Base-by-base conservation (phyloP, 2,797 vertebrate genomes). In the Sibirionetta formosa region DNA sequence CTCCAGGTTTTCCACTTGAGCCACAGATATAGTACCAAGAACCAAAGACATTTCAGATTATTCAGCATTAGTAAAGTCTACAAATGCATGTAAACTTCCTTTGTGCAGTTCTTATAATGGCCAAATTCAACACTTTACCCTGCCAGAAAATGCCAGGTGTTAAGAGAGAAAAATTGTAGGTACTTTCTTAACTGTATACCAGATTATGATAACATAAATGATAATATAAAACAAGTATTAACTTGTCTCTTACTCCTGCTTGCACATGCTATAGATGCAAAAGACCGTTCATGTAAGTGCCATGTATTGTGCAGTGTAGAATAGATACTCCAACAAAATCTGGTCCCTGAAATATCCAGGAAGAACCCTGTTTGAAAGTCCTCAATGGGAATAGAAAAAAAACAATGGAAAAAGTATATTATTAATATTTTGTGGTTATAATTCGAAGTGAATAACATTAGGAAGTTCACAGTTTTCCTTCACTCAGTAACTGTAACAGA, bases 131-230 rank as follows among this genome's bases (percentile, higher is more conserved):
- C n/a, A 82, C 66, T 78, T 75, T 42, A 42, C 79, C 68, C 38
- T 88, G 78, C 93, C 88, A 93, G 73, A 89, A 95, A 84, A 90
- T 88, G 57, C 87, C 94, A 94, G 79, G 92, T 95, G 79, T 53
- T 86, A 95, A 72, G 9, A 71, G 20, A 48, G 56, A 92, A 64
- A 92, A 68, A 86, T 82, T 88, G 94, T 82, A 94, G 75, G 73
- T 90, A 80, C 82, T 94, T 95, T 94, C 85, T 88, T 71, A 92
- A 85, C 73, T 90, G 35, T 50, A 38, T 26, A 57, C 24, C 72
- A 87, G 81, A 72, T 92, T 57, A 24, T 87, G 81, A 87, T 96
- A 95, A 90, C 48, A 90, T 7, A 75, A 86, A 80, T 56, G 75
- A 89, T 82, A 87, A 76, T 54, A 88, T 76, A 68, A 86, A 94